Conservation (phyloP, 2,888 invertebrate species). For the Thumatha senex region DNA sequence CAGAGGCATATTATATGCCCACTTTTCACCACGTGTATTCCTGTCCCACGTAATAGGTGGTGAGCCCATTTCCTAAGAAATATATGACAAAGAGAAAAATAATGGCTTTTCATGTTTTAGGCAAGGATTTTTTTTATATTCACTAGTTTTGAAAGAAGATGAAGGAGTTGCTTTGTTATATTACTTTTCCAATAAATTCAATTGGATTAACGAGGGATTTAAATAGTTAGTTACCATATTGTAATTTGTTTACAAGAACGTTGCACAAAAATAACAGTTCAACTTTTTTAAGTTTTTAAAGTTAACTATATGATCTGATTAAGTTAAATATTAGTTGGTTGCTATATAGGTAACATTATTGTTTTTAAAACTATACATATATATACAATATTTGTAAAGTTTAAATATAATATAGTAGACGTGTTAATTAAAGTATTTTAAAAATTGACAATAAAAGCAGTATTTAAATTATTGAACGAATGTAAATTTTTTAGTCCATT, state of each 20-base stretch:
- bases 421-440: constrained; percentile 63
- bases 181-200: not conserved
- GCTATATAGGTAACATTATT: constrained; percentile 42
- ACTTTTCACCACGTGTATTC: too few relatives aligned
- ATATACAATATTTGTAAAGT: constrained; percentile 30
- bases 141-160: too few relatives aligned
- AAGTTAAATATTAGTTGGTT: constrained; percentile 42
- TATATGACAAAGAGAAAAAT: too few relatives aligned
- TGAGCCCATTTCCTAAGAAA: too few relatives aligned
- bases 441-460: constrained; percentile 80
- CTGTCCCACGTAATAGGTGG: too few relatives aligned
- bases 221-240: constrained; percentile 55
- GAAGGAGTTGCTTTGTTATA: too few relatives aligned
- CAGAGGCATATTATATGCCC: too few relatives aligned
- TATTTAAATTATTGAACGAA: constrained; percentile 72
- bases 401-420: constrained; percentile 24
- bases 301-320: constrained; percentile 43
- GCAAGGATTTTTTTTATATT: too few relatives aligned
- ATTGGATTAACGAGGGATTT: constrained; percentile 24
- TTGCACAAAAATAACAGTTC: constrained; percentile 65
- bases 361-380: constrained; percentile 29
- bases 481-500: constrained; percentile 33
- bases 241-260: constrained; percentile 43
- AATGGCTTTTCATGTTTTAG: too few relatives aligned
- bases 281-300: constrained; percentile 45